A percentile compares a stretch with the other conserved stretches of the same genome.
Evolutionary conservation across 2,888 invertebrate species (phyloP).

Genomic region (Mythimna ferrago): DNA sequence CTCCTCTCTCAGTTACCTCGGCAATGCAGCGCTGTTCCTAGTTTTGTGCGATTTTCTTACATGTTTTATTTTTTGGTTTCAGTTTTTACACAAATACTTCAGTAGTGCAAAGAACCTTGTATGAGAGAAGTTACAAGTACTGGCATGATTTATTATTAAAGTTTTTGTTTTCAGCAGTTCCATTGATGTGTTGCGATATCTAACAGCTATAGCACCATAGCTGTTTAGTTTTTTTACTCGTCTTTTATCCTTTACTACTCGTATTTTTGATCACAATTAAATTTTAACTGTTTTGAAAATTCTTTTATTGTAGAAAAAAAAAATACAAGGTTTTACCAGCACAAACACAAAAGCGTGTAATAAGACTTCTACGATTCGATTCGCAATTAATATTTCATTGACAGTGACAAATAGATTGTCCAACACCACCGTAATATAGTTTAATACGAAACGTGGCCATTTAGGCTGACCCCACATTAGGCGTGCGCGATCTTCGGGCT

Average conservation of each 20-base stretch:
- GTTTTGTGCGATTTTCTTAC: not conserved
- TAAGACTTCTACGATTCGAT: no score
- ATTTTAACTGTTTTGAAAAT: not conserved
- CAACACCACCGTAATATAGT: no score
- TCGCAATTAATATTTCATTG: no score
- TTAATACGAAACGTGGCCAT: no score
- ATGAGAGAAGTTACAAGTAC: no score
- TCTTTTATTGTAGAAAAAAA: not conserved
- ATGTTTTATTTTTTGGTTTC: not conserved
- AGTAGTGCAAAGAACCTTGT: not conserved
- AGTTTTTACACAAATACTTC: not conserved
- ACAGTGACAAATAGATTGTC: no score
- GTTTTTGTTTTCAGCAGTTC: not conserved
- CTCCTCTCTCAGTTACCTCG: no score
- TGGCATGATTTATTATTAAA: no score
- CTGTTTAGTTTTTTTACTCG: not conserved
- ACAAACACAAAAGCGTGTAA: no score
- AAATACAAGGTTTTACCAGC: no score
- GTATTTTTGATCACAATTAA: constrained; percentile 5
- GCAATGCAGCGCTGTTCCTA: not conserved
- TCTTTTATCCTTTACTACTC: not conserved
- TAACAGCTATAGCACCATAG: not conserved
- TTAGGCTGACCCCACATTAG: no score
- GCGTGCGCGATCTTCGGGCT: no score
- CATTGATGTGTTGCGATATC: not conserved